Conservation (phyloP, 2,888 invertebrate genomes). For the Stenodera caucasica region DNA sequence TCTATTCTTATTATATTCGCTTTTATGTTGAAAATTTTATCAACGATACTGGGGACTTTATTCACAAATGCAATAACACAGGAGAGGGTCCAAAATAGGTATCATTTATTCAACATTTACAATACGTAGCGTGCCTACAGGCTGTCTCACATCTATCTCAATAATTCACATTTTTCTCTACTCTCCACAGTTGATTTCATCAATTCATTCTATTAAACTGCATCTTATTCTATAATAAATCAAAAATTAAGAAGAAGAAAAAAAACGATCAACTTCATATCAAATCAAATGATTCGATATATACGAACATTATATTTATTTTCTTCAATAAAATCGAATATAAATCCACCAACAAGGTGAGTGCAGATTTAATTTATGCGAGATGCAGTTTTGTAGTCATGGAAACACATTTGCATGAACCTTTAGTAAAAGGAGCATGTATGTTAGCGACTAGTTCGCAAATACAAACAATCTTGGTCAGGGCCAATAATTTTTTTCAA, state of each 20-base stretch:
- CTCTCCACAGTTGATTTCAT: neutral
- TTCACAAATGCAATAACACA: neutral
- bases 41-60: neutral
- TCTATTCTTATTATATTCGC: neutral
- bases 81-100: neutral
- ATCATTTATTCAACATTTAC: slow-evolving; percentile 3
- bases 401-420: slow-evolving; percentile 52
- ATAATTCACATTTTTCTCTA: neutral
- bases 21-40: neutral
- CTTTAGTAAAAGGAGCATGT: slow-evolving; percentile 34
- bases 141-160: neutral
- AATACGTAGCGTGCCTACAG: neutral
- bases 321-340: no score
- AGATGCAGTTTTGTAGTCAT: slow-evolving; percentile 51
- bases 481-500: no score
- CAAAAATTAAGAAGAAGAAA: no score
- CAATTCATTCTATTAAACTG: neutral
- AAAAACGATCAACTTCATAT: neutral
- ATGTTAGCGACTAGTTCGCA: slow-evolving; percentile 28
- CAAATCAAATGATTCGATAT: slow-evolving; percentile 39
- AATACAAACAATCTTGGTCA: no score
- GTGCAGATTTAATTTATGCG: slow-evolving; percentile 49
- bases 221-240: no score
- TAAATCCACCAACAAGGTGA: no score
- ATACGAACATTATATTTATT: no score